These are phyloP conservation scores for Diadophis punctatus DNA, from an alignment of 2,113 vertebrate species.

Conservation along the genomic window DNA sequence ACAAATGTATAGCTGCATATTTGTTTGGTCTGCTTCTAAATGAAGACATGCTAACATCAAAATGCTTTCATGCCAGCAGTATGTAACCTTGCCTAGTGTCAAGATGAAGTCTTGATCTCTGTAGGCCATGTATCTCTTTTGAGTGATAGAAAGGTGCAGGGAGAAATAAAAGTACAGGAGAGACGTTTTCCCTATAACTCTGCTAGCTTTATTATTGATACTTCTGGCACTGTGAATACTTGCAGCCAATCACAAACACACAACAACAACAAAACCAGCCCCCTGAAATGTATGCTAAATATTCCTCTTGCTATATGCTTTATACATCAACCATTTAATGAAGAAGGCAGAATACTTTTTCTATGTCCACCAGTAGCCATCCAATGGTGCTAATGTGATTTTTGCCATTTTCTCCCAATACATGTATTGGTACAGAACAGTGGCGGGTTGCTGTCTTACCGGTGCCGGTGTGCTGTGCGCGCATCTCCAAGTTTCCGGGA, in stretches of 20 bases:
- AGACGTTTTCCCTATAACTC: too few relatives aligned
- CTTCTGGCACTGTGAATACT: not conserved
- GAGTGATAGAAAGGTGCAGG: not conserved
- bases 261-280: not conserved
- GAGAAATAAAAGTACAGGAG: not conserved
- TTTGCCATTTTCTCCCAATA: not conserved
- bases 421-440: too few relatives aligned
- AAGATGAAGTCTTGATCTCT: not conserved
- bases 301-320: not conserved
- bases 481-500: too few relatives aligned
- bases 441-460: too few relatives aligned
- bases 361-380: not conserved
- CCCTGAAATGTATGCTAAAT: not conserved
- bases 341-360: not conserved
- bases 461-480: too few relatives aligned
- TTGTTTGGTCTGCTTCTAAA: not conserved
- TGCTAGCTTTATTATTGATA: constrained; percentile 13
- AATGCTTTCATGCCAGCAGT: not conserved
- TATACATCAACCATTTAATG: not conserved
- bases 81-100: not conserved
- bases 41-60: not conserved
- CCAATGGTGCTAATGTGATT: not conserved
- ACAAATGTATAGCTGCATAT: not conserved
- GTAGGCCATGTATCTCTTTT: not conserved
- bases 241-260: constrained; percentile 13